Evolutionary conservation across 2,797 vertebrate genomes (phyloP).

Genomic region (Aphelocoma californica): DNA sequence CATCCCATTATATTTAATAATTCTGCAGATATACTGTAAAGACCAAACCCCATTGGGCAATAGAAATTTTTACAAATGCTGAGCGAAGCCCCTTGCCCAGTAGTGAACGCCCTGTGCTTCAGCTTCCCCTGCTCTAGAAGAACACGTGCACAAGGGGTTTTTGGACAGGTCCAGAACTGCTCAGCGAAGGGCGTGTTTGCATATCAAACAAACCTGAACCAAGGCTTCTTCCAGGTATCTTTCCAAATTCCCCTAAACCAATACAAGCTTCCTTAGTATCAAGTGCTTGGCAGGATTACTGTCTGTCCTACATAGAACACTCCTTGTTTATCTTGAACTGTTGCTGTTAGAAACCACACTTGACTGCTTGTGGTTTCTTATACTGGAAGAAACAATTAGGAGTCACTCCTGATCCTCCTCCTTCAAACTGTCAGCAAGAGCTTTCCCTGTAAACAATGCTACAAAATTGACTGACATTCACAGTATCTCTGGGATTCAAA

Average conservation of each 20-base stretch:
- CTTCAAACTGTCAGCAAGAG: background rate
- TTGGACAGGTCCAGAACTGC: background rate
- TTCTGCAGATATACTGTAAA: background rate
- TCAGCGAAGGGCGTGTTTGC: background rate
- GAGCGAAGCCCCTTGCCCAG: background rate
- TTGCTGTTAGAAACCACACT: background rate
- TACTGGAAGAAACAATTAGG: background rate
- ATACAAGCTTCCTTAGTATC: background rate
- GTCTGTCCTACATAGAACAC: background rate
- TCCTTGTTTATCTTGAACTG: background rate
- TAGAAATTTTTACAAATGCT: background rate
- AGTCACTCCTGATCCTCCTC: background rate
- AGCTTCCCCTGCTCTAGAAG: background rate
- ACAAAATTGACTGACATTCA: background rate
- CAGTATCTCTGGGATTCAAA: background rate
- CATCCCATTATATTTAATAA: background rate
- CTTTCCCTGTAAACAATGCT: background rate
- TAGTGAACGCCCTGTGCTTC: background rate
- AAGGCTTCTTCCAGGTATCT: background rate
- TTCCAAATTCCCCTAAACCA: background rate
- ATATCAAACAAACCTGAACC: background rate
- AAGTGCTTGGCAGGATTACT: background rate
- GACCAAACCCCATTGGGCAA: background rate
- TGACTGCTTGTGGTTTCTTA: background rate
- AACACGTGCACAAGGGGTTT: background rate